Percentiles rank a stretch among this genome's conserved stretches.
These are phyloP conservation scores for Nibea coibor DNA, from an alignment of 2,113 vertebrate species.

Conservation along the genomic window DNA sequence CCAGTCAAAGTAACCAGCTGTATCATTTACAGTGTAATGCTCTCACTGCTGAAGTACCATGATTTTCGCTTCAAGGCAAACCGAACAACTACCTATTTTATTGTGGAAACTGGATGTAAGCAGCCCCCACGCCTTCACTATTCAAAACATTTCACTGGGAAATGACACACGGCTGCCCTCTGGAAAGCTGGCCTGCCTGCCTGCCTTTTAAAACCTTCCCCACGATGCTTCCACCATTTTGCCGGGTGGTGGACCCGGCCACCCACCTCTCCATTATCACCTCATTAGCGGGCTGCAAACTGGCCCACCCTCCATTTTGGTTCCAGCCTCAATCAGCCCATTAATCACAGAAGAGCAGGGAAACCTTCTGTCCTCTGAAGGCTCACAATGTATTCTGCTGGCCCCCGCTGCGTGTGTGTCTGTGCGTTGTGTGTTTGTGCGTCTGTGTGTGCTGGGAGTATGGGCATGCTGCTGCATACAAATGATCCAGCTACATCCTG, in stretches of 20 bases:
- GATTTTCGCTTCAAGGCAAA: slow-evolving; percentile 36
- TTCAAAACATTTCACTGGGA: slow-evolving; percentile 29
- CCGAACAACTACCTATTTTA: slow-evolving; percentile 12
- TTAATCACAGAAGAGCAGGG: slow-evolving; percentile 71
- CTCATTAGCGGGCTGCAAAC: slow-evolving; percentile 73
- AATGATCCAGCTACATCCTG: slow-evolving; percentile 78
- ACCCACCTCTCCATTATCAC: slow-evolving; percentile 78
- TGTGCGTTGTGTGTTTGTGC: slow-evolving; percentile 25
- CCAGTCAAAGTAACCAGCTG: background rate
- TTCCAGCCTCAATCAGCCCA: slow-evolving; percentile 69
- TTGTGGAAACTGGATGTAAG: slow-evolving; percentile 2
- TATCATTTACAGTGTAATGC: slow-evolving; percentile 11
- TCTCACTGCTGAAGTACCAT: slow-evolving; percentile 18
- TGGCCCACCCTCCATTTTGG: slow-evolving; percentile 70
- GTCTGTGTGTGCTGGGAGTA: slow-evolving; percentile 14
- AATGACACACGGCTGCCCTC: background rate
- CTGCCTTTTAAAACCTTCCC: slow-evolving; percentile 25
- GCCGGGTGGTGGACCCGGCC: slow-evolving; percentile 47
- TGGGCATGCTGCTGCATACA: slow-evolving; percentile 65
- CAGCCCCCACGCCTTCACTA: background rate
- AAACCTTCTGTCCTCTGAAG: slow-evolving; percentile 74
- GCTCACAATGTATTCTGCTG: slow-evolving; percentile 51
- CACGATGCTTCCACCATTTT: slow-evolving; percentile 34
- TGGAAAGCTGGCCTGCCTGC: slow-evolving; percentile 13
- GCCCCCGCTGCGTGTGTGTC: slow-evolving; percentile 52